phyloP scores from a whole-genome alignment of 2,797 vertebrate genomes.

The Yasuhikotakia modesta region DNA sequence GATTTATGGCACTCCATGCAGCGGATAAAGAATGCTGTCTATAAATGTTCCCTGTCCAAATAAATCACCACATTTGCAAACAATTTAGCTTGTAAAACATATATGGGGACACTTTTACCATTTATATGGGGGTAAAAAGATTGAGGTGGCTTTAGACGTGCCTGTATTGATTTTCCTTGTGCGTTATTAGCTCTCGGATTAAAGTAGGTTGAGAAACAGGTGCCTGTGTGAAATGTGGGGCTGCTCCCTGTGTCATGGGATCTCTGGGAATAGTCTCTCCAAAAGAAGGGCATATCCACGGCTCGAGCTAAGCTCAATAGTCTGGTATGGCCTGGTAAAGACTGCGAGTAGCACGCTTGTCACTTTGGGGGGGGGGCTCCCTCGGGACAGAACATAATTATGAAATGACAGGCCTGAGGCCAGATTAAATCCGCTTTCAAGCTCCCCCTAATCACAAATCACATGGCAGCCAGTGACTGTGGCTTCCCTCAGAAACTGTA shows the following conservation, averaged over 20 bases:
- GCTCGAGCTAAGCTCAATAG: conserved; percentile 73
- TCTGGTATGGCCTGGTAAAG: conserved; percentile 77
- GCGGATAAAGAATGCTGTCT: conserved; percentile 18
- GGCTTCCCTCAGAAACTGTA: conserved; percentile 77
- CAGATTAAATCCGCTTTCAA: conserved; percentile 70
- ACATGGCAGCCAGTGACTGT: conserved; percentile 65
- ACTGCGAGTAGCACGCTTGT: conserved; percentile 71
- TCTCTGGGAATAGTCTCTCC: conserved; percentile 73
- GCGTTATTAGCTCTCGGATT: conserved; percentile 19
- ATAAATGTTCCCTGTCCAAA: conserved; percentile 57
- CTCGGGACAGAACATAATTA: conserved; percentile 80
- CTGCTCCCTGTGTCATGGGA: conserved; percentile 71
- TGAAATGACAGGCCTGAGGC: conserved; percentile 74
- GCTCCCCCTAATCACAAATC: conserved; percentile 81
- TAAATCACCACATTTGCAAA: conserved; percentile 63
- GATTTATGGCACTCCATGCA: conserved; percentile 58
- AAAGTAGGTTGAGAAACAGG: conserved; percentile 69
- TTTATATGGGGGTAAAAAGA: conserved; percentile 20
- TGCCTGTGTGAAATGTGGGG: conserved; percentile 73
- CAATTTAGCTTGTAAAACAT: conserved; percentile 61
- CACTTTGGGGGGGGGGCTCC: conserved; percentile 74
- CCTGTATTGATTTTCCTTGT: conserved; percentile 13
- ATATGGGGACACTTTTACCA: conserved; percentile 36
- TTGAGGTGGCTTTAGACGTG: background rate
- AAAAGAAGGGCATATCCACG: conserved; percentile 76